Percentiles rank a stretch among this genome's conserved stretches.
phyloP scores from a whole-genome alignment of 2,113 vertebrate species.

The Toxotes chatareus region DNA sequence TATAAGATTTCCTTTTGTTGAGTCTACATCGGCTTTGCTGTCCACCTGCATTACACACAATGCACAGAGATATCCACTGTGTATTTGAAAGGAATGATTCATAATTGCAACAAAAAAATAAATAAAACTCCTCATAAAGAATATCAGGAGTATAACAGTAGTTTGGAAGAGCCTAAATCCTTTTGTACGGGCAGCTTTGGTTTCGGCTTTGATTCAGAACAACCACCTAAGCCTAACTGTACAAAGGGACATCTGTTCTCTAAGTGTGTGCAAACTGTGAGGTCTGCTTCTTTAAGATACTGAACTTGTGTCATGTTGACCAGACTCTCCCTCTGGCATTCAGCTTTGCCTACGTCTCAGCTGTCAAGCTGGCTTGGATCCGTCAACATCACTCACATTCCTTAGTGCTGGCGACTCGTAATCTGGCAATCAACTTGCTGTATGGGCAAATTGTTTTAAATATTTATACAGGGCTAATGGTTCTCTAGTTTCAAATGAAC shows the following conservation, averaged over 20 bases:
- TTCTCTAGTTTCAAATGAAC: slow-evolving; percentile 57
- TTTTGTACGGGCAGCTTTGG: neutral
- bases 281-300: slow-evolving; percentile 64
- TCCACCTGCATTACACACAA: neutral
- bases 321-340: slow-evolving; percentile 30
- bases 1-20: neutral
- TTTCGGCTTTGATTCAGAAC: neutral
- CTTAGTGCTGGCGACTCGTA: slow-evolving; percentile 14
- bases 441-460: neutral
- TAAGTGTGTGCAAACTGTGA: neutral
- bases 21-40: neutral
- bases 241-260: neutral
- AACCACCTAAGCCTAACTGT: neutral
- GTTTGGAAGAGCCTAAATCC: neutral
- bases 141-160: neutral
- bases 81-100: neutral
- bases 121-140: neutral
- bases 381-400: slow-evolving; percentile 39
- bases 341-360: slow-evolving; percentile 28
- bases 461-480: neutral
- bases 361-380: slow-evolving; percentile 48
- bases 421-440: slow-evolving; percentile 5
- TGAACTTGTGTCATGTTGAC: slow-evolving; percentile 27
- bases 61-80: neutral
- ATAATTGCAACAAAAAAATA: neutral